Conservation (phyloP, 2,113 vertebrate species). For the Neotoma lepida region DNA sequence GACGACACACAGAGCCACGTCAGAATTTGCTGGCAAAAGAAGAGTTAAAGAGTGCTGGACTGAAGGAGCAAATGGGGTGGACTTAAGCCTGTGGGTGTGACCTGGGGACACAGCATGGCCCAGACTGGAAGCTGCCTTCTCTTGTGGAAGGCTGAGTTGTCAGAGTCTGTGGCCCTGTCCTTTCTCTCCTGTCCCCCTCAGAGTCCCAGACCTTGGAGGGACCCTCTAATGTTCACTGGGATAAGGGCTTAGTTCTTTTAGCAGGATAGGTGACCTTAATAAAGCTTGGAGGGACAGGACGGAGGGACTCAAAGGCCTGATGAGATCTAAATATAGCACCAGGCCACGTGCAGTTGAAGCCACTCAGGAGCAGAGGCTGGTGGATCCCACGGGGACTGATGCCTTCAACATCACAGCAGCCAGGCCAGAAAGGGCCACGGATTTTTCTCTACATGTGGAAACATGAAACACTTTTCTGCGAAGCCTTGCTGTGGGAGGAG, state of each 20-base stretch:
- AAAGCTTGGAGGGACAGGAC: not conserved
- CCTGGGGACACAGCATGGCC: not conserved
- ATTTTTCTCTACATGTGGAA: constrained; percentile 58
- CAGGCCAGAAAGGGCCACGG: constrained; percentile 38
- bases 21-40: not conserved
- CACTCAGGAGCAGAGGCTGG: not conserved
- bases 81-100: not conserved
- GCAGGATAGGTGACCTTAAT: constrained; percentile 34
- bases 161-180: not conserved
- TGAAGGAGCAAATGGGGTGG: fast-evolving
- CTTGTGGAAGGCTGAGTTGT: not conserved
- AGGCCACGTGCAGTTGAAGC: not conserved
- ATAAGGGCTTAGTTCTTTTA: constrained; percentile 33
- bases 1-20: not conserved
- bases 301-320: not conserved
- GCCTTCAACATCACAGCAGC: constrained; percentile 17
- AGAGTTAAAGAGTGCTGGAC: not conserved
- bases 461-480: constrained; percentile 65
- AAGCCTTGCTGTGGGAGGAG: constrained; percentile 52
- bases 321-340: not conserved
- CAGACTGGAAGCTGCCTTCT: not conserved
- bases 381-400: not conserved
- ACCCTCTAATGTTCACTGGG: constrained; percentile 47
- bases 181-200: constrained; percentile 50
- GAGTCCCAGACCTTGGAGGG: constrained; percentile 55